Evolutionary conservation across 2,797 vertebrate genomes (phyloP).

Genomic region (Pteropus rufus): DNA sequence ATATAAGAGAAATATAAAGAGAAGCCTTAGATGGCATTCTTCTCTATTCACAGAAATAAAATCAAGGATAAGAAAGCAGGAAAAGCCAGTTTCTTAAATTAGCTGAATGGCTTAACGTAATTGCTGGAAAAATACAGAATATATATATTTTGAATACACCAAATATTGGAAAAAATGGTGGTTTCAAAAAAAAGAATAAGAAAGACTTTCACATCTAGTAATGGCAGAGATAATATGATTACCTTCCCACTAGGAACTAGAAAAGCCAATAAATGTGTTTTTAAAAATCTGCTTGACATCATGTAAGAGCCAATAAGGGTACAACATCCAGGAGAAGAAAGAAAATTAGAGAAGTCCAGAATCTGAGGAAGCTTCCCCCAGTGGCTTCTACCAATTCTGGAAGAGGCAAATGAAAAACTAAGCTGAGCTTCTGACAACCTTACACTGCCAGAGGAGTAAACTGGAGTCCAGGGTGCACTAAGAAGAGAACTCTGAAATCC

Average conservation of each 20-base stretch:
- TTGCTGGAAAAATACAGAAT: background rate
- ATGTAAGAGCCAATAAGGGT: background rate
- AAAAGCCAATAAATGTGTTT: background rate
- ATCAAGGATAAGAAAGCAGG: conserved; percentile 12
- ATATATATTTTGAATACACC: background rate
- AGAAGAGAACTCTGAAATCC: background rate
- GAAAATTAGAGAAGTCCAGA: background rate
- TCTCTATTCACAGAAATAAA: background rate
- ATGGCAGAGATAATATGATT: background rate
- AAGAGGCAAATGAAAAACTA: background rate
- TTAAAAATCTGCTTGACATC: background rate
- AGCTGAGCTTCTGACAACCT: background rate
- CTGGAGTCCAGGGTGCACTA: background rate
- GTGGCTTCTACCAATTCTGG: background rate
- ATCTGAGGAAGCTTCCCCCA: background rate
- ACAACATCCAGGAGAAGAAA: background rate
- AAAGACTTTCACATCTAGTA: background rate
- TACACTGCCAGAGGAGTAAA: background rate
- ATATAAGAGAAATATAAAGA: conserved; percentile 20
- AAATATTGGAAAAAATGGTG: background rate
- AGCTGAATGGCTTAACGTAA: background rate
- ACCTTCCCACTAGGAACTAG: background rate
- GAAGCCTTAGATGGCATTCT: conserved; percentile 18
- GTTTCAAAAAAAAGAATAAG: background rate
- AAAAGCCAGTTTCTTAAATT: conserved; percentile 29